These are phyloP conservation scores for Sphyrna mokarran DNA, from an alignment of 2,113 vertebrate species.

Conservation along the genomic window DNA sequence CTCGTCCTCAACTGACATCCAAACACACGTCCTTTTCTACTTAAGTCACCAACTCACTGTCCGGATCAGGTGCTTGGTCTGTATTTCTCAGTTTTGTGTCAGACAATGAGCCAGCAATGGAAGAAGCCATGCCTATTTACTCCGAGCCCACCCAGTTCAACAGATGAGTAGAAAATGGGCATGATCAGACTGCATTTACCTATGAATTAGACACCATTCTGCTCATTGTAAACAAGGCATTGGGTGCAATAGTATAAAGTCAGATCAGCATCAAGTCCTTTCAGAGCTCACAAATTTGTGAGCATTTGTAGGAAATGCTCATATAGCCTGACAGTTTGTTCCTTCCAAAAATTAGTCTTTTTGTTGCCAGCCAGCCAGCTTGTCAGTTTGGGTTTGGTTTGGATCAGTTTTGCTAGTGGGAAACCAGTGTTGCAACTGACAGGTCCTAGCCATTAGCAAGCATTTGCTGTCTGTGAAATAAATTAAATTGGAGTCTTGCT, in stretches of 20 bases:
- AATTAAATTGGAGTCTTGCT: slow-evolving; percentile 33
- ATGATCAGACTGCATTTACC: background rate
- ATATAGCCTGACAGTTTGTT: slow-evolving; percentile 15
- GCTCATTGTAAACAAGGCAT: background rate
- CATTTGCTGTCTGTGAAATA: slow-evolving; percentile 36
- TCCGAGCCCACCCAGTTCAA: background rate
- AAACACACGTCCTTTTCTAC: background rate
- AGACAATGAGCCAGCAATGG: background rate
- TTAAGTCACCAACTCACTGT: background rate
- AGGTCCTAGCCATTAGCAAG: slow-evolving; percentile 35
- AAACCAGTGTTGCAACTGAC: slow-evolving; percentile 7
- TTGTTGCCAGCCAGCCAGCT: slow-evolving; percentile 33
- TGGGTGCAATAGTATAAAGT: background rate
- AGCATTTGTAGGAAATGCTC: background rate
- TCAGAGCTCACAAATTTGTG: background rate
- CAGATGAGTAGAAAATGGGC: background rate
- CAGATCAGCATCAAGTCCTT: slow-evolving; percentile 12
- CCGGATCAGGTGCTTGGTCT: background rate
- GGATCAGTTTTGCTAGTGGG: slow-evolving; percentile 32
- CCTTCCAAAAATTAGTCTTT: slow-evolving; percentile 28
- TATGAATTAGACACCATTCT: background rate
- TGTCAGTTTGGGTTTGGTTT: slow-evolving; percentile 31
- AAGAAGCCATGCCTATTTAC: background rate
- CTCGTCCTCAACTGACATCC: background rate
- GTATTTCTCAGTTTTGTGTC: background rate